These are phyloP conservation scores for Echeneis naucrates DNA, from an alignment of 2,797 vertebrate genomes.

Conservation along the genomic window DNA sequence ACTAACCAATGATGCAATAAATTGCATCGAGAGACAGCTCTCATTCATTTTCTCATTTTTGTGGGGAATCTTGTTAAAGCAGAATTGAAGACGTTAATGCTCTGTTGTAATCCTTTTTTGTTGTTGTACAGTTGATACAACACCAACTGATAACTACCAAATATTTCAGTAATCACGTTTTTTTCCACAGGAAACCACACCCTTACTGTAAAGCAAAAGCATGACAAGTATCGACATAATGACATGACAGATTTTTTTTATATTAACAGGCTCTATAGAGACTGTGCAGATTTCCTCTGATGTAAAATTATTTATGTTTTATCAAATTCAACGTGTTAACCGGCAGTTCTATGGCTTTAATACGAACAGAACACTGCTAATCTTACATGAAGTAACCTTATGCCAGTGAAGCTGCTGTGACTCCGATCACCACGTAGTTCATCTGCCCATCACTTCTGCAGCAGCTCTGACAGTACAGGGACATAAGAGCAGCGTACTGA, in stretches of 20 bases:
- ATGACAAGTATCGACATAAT: too few species aligned
- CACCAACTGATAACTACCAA: too few species aligned
- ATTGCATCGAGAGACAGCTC: neutral
- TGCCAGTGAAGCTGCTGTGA: too few species aligned
- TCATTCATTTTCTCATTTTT: neutral
- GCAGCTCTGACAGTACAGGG: too few species aligned
- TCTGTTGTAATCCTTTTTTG: neutral
- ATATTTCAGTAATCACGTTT: neutral
- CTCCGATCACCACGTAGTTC: too few species aligned
- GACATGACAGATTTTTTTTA: neutral
- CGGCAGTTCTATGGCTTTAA: too few species aligned
- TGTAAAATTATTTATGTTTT: neutral
- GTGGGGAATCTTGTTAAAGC: neutral
- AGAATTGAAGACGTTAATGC: neutral
- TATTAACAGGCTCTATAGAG: neutral
- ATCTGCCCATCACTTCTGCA: too few species aligned
- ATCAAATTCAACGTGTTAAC: neutral
- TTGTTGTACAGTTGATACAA: neutral
- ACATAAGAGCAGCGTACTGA: too few species aligned
- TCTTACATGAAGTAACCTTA: too few species aligned
- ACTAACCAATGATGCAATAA: neutral
- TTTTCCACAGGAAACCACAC: conserved; percentile 37
- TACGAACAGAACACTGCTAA: too few species aligned
- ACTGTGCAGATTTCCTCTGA: neutral
- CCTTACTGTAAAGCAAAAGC: neutral